Evolutionary conservation across 2,797 vertebrate species (phyloP).

Genomic region (Crypturellus tataupa): DNA sequence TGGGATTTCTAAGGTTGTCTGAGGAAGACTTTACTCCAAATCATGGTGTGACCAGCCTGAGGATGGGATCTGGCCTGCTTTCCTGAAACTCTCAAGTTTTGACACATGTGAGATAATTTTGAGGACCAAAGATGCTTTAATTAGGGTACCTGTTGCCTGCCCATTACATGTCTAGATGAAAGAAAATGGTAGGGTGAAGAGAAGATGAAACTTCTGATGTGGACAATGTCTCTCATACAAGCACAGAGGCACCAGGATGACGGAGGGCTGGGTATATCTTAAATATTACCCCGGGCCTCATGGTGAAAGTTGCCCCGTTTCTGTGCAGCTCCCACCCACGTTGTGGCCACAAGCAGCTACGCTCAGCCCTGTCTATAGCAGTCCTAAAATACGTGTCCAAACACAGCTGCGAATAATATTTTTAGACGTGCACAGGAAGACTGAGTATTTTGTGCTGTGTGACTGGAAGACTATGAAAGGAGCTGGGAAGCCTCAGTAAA

Average conservation of each 20-base stretch:
- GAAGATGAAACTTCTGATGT: not conserved
- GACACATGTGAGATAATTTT: not conserved
- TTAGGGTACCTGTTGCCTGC: not conserved
- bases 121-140: not conserved
- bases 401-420: conserved; percentile 49
- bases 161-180: not conserved
- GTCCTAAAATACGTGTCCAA: conserved; percentile 26
- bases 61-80: fast-evolving
- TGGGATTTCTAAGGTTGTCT: not conserved
- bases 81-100: not conserved
- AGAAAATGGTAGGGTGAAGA: not conserved
- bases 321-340: conserved; percentile 27
- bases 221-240: not conserved
- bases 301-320: not conserved
- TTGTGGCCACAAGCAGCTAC: not conserved
- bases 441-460: not conserved
- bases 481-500: conserved; percentile 25
- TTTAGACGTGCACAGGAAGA: conserved; percentile 36
- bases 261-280: not conserved
- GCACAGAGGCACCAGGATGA: not conserved
- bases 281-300: fast-evolving
- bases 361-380: not conserved
- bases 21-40: not conserved
- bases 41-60: not conserved
- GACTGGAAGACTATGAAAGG: conserved; percentile 57